Percentiles rank a stretch among this genome's conserved stretches.
Evolutionary conservation across 2,113 vertebrate species (phyloP).

Genomic region (Hypanus sabinus): DNA sequence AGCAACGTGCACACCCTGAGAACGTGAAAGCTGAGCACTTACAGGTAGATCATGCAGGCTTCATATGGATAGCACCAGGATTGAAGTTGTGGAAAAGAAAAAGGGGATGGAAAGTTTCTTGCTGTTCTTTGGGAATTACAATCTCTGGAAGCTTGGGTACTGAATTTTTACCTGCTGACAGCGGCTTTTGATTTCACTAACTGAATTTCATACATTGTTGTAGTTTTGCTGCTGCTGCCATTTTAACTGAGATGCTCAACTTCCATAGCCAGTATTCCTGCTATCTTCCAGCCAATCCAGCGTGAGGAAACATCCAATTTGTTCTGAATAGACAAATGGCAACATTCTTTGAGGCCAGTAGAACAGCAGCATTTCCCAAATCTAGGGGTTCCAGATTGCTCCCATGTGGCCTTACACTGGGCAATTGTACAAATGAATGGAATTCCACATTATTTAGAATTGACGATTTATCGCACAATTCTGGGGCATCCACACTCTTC

Average conservation of each 20-base stretch:
- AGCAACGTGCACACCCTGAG: too few species aligned
- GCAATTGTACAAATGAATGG: neutral
- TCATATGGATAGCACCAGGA: too few species aligned
- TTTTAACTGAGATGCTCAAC: neutral
- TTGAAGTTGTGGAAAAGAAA: neutral
- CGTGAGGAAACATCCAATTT: neutral
- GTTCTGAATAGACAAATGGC: neutral
- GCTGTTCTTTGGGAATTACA: neutral
- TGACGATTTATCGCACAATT: too few species aligned
- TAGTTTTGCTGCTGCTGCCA: neutral
- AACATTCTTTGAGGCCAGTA: neutral
- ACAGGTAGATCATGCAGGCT: too few species aligned
- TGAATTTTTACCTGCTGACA: neutral
- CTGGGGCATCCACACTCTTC: too few species aligned
- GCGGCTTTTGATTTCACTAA: neutral
- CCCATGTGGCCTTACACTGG: neutral
- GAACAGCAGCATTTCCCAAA: neutral
- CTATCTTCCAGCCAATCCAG: neutral
- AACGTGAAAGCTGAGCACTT: too few species aligned
- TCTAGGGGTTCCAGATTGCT: neutral
- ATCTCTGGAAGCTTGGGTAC: neutral
- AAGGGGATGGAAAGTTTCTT: neutral
- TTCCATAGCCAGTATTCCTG: neutral
- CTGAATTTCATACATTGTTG: neutral
- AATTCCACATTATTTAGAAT: neutral